Evolutionary conservation across 2,888 invertebrate species (phyloP), one percentile per base, ranked within the genome.

Genomic region (Drosophila imparisetae): DNA sequence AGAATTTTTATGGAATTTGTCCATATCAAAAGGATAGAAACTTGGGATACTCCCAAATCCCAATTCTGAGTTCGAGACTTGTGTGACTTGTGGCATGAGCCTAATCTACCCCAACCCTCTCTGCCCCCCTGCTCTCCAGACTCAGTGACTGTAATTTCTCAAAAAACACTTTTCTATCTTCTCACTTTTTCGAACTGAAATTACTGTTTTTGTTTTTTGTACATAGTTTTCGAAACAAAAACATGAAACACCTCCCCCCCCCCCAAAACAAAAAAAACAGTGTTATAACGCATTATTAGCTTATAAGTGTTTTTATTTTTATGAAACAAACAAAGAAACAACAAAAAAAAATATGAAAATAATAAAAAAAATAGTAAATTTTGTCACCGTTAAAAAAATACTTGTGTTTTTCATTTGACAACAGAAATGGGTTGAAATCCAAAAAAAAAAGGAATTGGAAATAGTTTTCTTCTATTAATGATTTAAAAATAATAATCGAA

Each of bases 291-390:
- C 90, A 91, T 90, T 90, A 89, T 86, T 91, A 92, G 91, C 65
- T 78, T 53, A 66, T 91, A 92, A 92, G 91, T 91, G 91, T 90
- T 90, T 91, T 91, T 92, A 91, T 90, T 90, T 86, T 91, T 90
- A 90, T 92, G 92, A 91, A 91, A 91, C 92, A 92, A 92, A 91
- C 91, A 92, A 92, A 92, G 90, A 91, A 91, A 90, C 89, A 91
- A 92, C 91, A 91, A 91, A 91, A 92, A 92, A 91, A 91, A 91
- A 85, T 89, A 90, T 87, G 91, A 92, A 92, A 92, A 92, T 83
- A 91, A 91, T 90, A 90, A 92, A 92, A 92, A 91, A 92, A 92
- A 93, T 91, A 92, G 91, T 89, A 92, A 92, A 91, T 92, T 93
- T 93, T 92, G 92, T 92, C 92, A 92, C 92, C 92, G 92, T 92